Conservation (phyloP, 2,113 vertebrate species). For the Odocoileus virginianus region DNA sequence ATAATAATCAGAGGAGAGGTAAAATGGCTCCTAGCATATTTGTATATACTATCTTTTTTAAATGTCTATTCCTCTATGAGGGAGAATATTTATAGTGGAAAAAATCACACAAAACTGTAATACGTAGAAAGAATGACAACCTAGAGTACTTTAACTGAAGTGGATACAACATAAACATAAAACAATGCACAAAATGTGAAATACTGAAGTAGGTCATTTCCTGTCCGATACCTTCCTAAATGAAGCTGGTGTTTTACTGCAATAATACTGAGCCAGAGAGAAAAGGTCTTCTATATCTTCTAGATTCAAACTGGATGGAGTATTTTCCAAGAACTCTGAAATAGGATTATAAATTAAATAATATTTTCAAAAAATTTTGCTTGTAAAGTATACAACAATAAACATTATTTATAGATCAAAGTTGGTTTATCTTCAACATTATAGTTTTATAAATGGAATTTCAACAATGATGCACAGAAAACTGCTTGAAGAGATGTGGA, state of each 20-base stretch:
- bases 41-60: neutral
- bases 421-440: neutral
- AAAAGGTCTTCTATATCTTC: slow-evolving; percentile 97
- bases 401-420: neutral
- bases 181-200: slow-evolving; percentile 12
- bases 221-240: slow-evolving; percentile 91
- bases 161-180: neutral
- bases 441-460: neutral
- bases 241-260: slow-evolving; percentile 96
- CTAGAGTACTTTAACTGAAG: slow-evolving; percentile 34
- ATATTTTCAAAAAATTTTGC: neutral
- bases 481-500: neutral
- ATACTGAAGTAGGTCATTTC: neutral
- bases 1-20: slow-evolving; percentile 4
- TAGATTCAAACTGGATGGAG: slow-evolving; percentile 89
- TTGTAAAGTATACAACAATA: neutral
- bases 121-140: neutral
- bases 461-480: neutral
- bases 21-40: neutral
- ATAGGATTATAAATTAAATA: slow-evolving; percentile 7
- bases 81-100: neutral
- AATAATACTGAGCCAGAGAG: slow-evolving; percentile 96
- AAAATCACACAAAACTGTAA: neutral
- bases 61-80: neutral
- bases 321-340: slow-evolving; percentile 90